A percentile compares a stretch with the other conserved stretches of the same genome.
phyloP scores from a whole-genome alignment of 2,797 vertebrate species.

The Eleutherodactylus coqui region DNA sequence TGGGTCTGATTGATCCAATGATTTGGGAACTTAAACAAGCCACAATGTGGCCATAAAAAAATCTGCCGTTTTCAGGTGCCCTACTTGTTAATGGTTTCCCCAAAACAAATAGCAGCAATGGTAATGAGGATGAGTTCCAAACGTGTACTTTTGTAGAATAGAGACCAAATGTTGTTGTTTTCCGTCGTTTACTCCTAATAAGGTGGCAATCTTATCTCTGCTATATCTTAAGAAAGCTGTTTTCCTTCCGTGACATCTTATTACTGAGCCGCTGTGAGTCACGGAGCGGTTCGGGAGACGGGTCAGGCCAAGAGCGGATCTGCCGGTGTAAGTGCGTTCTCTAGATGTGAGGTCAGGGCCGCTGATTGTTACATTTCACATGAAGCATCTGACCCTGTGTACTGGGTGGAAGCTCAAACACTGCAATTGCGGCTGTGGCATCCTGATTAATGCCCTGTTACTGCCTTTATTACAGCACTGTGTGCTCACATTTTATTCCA shows the following conservation, averaged over 20 bases:
- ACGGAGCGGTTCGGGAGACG: background rate
- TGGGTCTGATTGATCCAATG: background rate
- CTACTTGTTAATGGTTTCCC: slow-evolving; percentile 1
- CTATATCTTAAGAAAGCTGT: background rate
- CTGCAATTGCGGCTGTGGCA: too few relatives aligned
- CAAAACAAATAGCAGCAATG: background rate
- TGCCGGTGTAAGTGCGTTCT: background rate
- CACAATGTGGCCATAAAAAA: background rate
- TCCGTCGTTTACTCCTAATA: too few relatives aligned
- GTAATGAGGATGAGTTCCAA: background rate
- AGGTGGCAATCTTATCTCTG: background rate
- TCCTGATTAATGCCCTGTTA: background rate
- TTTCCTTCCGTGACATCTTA: background rate
- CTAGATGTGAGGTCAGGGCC: background rate
- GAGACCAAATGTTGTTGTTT: too few relatives aligned
- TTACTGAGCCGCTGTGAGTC: slow-evolving; percentile 8
- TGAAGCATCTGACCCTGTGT: background rate
- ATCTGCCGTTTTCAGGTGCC: background rate
- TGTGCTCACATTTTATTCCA: background rate
- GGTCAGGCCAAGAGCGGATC: background rate
- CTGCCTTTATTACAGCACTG: background rate
- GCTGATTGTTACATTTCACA: background rate
- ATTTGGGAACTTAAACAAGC: background rate
- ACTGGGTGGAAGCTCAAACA: background rate
- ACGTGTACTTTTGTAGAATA: background rate